Percentiles rank a stretch among this genome's conserved stretches.
These are phyloP conservation scores for Labeo rohita DNA, from an alignment of 2,113 vertebrate genomes.

Conservation along the genomic window DNA sequence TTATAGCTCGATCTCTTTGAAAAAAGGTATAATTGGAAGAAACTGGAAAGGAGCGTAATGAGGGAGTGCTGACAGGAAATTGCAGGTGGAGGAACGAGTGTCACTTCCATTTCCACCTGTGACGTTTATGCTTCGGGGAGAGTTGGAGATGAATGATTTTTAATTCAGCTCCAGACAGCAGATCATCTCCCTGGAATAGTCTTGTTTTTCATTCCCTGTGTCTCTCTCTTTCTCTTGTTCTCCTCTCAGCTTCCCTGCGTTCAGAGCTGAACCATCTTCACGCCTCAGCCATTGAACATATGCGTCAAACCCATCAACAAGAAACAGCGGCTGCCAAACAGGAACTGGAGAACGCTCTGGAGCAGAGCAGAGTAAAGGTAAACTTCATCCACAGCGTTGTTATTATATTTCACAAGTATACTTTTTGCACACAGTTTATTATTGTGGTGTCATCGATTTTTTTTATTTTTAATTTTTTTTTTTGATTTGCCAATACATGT, in stretches of 20 bases:
- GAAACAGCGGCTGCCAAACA: slow-evolving; percentile 84
- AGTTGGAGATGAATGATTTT: slow-evolving; percentile 46
- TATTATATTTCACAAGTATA: neutral
- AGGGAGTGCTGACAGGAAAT: slow-evolving; percentile 3
- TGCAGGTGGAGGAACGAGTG: slow-evolving; percentile 31
- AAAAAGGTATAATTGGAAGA: slow-evolving; percentile 11
- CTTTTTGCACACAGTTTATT: neutral
- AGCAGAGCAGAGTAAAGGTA: slow-evolving; percentile 84
- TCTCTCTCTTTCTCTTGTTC: slow-evolving; percentile 55
- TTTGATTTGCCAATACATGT: neutral
- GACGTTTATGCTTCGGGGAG: slow-evolving; percentile 9
- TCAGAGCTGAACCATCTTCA: slow-evolving; percentile 97
- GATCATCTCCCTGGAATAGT: slow-evolving; percentile 18
- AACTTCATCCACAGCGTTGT: neutral
- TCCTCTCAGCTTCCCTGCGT: slow-evolving; percentile 85
- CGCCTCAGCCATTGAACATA: slow-evolving; percentile 91
- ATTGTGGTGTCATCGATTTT: neutral
- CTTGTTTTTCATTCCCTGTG: slow-evolving; percentile 9
- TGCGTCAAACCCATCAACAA: slow-evolving; percentile 91
- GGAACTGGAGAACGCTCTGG: slow-evolving; percentile 89
- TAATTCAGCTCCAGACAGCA: slow-evolving; percentile 28
- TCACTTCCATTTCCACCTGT: slow-evolving; percentile 27
- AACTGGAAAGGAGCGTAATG: slow-evolving; percentile 5
- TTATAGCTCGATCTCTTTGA: slow-evolving; percentile 25
- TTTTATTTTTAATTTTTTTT: neutral